These are phyloP conservation scores for Limnodromus scolopaceus DNA, from an alignment of 2,797 vertebrate species.

Conservation along the genomic window DNA sequence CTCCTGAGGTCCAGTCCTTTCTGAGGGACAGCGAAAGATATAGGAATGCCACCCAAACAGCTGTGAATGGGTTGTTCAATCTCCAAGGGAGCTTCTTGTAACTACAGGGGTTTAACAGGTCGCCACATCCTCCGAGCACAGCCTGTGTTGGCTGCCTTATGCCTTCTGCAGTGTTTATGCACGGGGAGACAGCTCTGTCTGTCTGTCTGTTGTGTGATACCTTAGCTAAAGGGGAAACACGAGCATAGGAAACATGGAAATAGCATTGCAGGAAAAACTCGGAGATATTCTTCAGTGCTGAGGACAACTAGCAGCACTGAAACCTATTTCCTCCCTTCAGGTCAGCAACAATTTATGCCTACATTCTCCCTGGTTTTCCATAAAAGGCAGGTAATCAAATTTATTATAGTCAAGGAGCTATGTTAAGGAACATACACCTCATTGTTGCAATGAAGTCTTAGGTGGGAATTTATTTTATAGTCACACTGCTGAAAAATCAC, in stretches of 20 bases:
- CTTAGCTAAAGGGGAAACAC: background rate
- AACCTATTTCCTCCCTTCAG: background rate
- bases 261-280: background rate
- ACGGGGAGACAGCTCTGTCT: background rate
- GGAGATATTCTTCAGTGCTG: background rate
- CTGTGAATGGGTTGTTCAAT: background rate
- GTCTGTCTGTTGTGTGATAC: rapidly evolving
- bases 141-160: rapidly evolving
- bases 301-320: background rate
- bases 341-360: background rate
- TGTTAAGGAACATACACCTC: background rate
- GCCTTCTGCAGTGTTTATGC: background rate
- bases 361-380: background rate
- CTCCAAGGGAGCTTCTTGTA: background rate
- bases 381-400: background rate
- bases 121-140: background rate
- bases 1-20: background rate
- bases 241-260: background rate
- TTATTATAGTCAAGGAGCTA: background rate
- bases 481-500: background rate
- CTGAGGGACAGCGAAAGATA: background rate
- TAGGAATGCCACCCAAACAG: background rate
- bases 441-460: background rate
- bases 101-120: background rate
- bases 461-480: background rate